Evolutionary conservation across 2,113 vertebrate species (phyloP).

Genomic region (Eulemur macaco): DNA sequence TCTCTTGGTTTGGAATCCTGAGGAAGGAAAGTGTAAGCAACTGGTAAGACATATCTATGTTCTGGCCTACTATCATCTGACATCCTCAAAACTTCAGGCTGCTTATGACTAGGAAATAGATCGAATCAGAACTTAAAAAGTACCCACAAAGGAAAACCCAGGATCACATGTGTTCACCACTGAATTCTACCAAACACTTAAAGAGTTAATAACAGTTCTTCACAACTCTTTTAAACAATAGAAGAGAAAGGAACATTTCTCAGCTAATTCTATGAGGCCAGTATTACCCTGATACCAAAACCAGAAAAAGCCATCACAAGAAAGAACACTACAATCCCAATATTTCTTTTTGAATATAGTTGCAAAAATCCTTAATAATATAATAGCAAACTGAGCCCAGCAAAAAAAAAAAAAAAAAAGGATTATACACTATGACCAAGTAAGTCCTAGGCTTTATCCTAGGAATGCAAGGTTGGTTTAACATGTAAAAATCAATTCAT

Average conservation of each 20-base stretch:
- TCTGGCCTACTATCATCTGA: background rate
- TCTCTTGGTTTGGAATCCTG: background rate
- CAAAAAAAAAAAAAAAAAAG: background rate
- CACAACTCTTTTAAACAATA: background rate
- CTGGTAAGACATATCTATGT: background rate
- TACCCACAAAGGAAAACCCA: background rate
- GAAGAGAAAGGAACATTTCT: background rate
- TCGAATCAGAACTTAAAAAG: background rate
- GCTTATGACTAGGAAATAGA: background rate
- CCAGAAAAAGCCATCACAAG: background rate
- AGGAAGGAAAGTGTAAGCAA: background rate
- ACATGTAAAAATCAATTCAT: conserved; percentile 13
- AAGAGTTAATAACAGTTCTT: background rate
- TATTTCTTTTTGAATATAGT: background rate
- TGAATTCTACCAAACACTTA: background rate
- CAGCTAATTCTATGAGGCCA: background rate
- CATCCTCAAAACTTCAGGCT: background rate
- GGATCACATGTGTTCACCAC: background rate
- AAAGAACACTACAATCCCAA: background rate
- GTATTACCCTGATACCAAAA: background rate
- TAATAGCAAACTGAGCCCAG: background rate
- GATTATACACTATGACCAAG: background rate
- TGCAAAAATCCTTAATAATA: background rate
- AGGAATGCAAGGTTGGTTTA: background rate
- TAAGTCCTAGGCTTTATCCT: background rate